Conservation (phyloP, 2,888 invertebrate species). For the Dynastes tityus region DNA sequence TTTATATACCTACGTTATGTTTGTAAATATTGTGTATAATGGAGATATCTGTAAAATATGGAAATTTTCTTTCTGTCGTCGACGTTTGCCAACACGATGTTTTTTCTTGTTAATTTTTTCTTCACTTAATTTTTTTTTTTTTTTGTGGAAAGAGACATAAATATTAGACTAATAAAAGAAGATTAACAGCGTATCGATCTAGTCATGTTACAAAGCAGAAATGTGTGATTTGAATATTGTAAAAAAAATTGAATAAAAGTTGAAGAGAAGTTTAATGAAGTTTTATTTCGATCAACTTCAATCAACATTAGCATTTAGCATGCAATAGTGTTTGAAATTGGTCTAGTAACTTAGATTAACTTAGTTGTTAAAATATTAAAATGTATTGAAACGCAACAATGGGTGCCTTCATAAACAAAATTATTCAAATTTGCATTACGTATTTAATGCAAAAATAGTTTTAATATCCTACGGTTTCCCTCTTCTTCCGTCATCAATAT, state of each 20-base stretch:
- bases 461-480: too few relatives aligned
- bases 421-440: too few relatives aligned
- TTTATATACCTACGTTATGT: conserved; percentile 32
- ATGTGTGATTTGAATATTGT: conserved; percentile 43
- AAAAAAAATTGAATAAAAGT: conserved; percentile 33
- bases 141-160: conserved; percentile 19
- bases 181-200: conserved; percentile 39
- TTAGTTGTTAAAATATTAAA: too few relatives aligned
- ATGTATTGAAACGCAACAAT: too few relatives aligned
- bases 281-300: too few relatives aligned
- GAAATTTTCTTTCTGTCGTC: conserved; percentile 27
- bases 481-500: too few relatives aligned
- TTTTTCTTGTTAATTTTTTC: conserved; percentile 37
- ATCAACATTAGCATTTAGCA: too few relatives aligned
- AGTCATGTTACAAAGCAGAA: conserved; percentile 44
- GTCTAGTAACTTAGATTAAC: too few relatives aligned
- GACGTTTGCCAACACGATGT: conserved; percentile 13
- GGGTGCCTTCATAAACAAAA: too few relatives aligned
- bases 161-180: conserved; percentile 1
- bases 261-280: too few relatives aligned
- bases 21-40: conserved; percentile 50
- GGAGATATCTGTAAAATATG: conserved; percentile 34
- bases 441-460: too few relatives aligned
- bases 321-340: too few relatives aligned
- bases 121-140: conserved; percentile 38